phyloP scores from a whole-genome alignment of 2,888 invertebrate species.

The Dryomyza anilis region DNA sequence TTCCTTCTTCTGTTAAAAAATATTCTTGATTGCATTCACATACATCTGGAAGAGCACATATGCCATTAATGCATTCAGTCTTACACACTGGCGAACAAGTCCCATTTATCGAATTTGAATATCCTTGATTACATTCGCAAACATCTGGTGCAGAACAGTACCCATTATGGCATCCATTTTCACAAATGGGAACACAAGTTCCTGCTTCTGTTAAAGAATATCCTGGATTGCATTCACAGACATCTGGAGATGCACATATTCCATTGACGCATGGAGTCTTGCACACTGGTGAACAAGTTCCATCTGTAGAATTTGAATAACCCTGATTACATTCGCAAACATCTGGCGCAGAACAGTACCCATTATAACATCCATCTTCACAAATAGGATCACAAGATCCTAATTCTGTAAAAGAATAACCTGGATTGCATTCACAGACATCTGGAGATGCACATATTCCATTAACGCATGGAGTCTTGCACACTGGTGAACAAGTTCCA shows the following conservation, averaged over 20 bases:
- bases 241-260: conserved; percentile 48
- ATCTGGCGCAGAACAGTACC: conserved; percentile 48
- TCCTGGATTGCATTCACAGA: conserved; percentile 39
- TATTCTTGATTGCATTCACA: conserved; percentile 65
- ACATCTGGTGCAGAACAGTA: conserved; percentile 71
- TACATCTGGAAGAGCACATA: conserved; percentile 32
- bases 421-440: conserved; percentile 39
- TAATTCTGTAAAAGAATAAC: conserved; percentile 29
- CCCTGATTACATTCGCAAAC: conserved; percentile 43
- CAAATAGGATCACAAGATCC: conserved; percentile 37
- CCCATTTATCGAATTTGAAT: conserved; percentile 37
- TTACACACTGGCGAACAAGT: conserved; percentile 29
- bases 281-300: conserved; percentile 46
- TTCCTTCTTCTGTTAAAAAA: conserved; percentile 28
- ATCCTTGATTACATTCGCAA: conserved; percentile 73
- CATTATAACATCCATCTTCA: conserved; percentile 41
- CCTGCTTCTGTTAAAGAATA: background rate
- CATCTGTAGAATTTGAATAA: background rate
- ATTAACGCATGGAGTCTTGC: conserved; percentile 43
- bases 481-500: conserved; percentile 38
- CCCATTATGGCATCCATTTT: conserved; percentile 61
- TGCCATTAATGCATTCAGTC: conserved; percentile 41
- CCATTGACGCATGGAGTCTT: conserved; percentile 43
- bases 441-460: conserved; percentile 54
- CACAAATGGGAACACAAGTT: conserved; percentile 33